Evolutionary conservation across 2,888 invertebrate genomes (phyloP).

Genomic region (Monopis laevigella): DNA sequence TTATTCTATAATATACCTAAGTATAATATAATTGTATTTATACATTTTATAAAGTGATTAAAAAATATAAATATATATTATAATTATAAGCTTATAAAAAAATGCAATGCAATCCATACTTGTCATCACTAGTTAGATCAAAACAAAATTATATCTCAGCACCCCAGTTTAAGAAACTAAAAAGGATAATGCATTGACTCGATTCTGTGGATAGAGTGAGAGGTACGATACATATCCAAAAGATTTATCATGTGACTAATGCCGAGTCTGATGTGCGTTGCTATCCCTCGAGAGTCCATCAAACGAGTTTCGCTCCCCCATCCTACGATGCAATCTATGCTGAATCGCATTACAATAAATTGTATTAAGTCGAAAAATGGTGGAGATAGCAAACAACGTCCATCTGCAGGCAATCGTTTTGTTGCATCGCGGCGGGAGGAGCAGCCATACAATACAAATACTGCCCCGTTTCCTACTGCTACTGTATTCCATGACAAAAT

Average conservation of each 20-base stretch:
- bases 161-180: constrained; percentile 39
- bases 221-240: constrained; percentile 30
- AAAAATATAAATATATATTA: too few relatives aligned
- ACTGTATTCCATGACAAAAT: constrained; percentile 40
- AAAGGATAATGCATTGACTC: constrained; percentile 35
- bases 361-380: constrained; percentile 67
- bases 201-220: constrained; percentile 34
- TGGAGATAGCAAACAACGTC: constrained; percentile 64
- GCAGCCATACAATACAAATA: constrained; percentile 30
- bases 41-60: too few relatives aligned
- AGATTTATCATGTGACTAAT: constrained; percentile 67
- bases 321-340: constrained; percentile 64
- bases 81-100: too few relatives aligned
- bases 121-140: constrained; percentile 32
- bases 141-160: too few relatives aligned
- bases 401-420: constrained; percentile 61
- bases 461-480: constrained; percentile 45
- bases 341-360: constrained; percentile 69
- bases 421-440: constrained; percentile 22
- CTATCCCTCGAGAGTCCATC: constrained; percentile 59
- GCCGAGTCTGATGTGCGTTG: constrained; percentile 48
- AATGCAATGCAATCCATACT: constrained; percentile 30
- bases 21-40: too few relatives aligned
- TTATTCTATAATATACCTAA: too few relatives aligned
- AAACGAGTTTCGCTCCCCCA: constrained; percentile 65